Conservation (phyloP, 2,888 invertebrate species). For the Epinotia bilunana region DNA sequence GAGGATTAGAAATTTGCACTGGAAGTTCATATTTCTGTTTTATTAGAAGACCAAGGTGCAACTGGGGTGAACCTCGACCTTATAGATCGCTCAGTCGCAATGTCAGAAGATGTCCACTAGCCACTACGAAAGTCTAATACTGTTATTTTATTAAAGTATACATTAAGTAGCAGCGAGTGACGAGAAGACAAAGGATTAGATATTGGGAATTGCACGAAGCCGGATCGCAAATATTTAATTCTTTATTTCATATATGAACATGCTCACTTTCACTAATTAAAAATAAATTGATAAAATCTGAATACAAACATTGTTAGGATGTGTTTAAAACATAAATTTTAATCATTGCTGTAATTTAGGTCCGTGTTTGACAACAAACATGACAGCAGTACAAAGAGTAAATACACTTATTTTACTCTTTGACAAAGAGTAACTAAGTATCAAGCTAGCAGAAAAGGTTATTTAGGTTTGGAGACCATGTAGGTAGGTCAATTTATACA, state of each 20-base stretch:
- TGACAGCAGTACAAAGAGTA: neutral
- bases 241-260: neutral
- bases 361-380: neutral
- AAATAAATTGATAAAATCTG: too few species aligned
- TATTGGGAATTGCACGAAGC: too few species aligned
- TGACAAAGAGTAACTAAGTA: too few species aligned
- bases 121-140: neutral
- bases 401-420: too few species aligned
- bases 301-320: neutral
- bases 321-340: neutral
- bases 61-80: slow-evolving; percentile 29
- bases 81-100: neutral
- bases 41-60: slow-evolving; percentile 15
- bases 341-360: neutral
- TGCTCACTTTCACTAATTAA: slow-evolving; percentile 3
- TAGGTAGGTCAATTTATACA: too few species aligned
- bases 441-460: too few species aligned
- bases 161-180: too few species aligned
- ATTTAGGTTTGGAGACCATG: too few species aligned
- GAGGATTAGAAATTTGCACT: neutral
- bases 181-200: too few species aligned
- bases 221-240: too few species aligned
- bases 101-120: slow-evolving; percentile 39
- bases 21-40: slow-evolving; percentile 3
- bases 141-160: too few species aligned